phyloP scores from a whole-genome alignment of 2,113 vertebrate species.

The Blennius ocellaris region DNA sequence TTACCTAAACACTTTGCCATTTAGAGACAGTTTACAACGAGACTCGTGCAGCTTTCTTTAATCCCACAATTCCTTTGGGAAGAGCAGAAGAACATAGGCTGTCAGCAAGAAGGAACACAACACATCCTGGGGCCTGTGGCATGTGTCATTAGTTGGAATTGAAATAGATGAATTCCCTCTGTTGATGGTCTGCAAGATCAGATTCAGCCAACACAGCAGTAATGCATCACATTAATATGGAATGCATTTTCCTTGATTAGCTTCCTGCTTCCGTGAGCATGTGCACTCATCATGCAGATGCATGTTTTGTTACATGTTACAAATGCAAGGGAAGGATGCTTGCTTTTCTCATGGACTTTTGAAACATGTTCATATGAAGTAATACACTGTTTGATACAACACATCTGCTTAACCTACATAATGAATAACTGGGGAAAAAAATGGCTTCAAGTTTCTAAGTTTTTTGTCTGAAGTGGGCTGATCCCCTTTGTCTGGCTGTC shows the following conservation, averaged over 20 bases:
- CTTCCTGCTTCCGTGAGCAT: slow-evolving; percentile 58
- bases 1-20: slow-evolving; percentile 10
- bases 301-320: slow-evolving; percentile 18
- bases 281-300: slow-evolving; percentile 21
- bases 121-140: slow-evolving; percentile 48
- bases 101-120: slow-evolving; percentile 58
- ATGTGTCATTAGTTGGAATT: slow-evolving; percentile 62
- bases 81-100: slow-evolving; percentile 48
- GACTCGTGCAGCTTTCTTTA: slow-evolving; percentile 42
- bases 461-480: slow-evolving; percentile 17
- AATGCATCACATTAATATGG: slow-evolving; percentile 78
- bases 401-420: slow-evolving; percentile 60
- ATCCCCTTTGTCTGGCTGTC: not conserved
- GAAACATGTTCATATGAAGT: slow-evolving; percentile 37
- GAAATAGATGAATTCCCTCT: slow-evolving; percentile 63
- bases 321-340: slow-evolving; percentile 24
- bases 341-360: slow-evolving; percentile 17
- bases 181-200: slow-evolving; percentile 52
- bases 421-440: slow-evolving; percentile 24
- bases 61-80: slow-evolving; percentile 30
- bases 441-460: slow-evolving; percentile 24
- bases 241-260: slow-evolving; percentile 73
- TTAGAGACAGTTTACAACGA: slow-evolving; percentile 5
- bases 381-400: slow-evolving; percentile 46
- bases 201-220: slow-evolving; percentile 60